A percentile compares a stretch with the other conserved stretches of the same genome.
These are phyloP conservation scores for Galeopterus variegatus DNA, from an alignment of 2,113 vertebrate genomes.

Conservation along the genomic window DNA sequence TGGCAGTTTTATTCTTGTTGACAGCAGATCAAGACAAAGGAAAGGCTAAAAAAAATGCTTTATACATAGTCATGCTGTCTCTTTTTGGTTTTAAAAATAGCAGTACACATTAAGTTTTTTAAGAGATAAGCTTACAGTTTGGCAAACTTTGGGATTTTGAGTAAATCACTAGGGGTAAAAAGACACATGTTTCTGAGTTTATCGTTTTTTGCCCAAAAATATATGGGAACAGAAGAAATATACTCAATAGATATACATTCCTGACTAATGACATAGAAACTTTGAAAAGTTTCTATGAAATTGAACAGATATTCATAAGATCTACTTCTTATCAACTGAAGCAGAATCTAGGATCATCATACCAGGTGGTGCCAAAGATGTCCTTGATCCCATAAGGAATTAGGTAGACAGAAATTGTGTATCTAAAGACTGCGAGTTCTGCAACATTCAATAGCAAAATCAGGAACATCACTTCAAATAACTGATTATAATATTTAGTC, in stretches of 20 bases:
- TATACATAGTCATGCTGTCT: constrained; percentile 57
- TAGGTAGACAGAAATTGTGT: background rate
- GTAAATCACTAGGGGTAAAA: background rate
- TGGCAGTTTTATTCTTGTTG: constrained; percentile 86
- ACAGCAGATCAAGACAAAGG: constrained; percentile 78
- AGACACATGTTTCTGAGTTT: background rate
- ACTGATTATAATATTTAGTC: constrained; percentile 22
- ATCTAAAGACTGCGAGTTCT: constrained; percentile 16
- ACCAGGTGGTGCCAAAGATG: background rate
- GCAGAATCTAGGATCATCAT: background rate
- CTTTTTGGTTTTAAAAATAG: constrained; percentile 81
- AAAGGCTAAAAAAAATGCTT: constrained; percentile 84
- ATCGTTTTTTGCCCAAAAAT: constrained; percentile 32
- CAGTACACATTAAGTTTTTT: constrained; percentile 72
- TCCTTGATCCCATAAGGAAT: background rate
- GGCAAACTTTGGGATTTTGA: constrained; percentile 61
- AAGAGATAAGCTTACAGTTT: constrained; percentile 42
- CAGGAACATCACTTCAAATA: constrained; percentile 32
- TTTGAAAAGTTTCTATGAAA: constrained; percentile 25
- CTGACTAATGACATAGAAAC: background rate
- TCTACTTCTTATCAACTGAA: constrained; percentile 4
- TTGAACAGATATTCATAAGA: background rate
- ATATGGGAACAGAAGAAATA: constrained; percentile 53
- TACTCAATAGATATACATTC: constrained; percentile 32
- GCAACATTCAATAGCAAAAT: background rate